Conservation (phyloP, 2,888 invertebrate genomes). For the Drosophila mercatorum region DNA sequence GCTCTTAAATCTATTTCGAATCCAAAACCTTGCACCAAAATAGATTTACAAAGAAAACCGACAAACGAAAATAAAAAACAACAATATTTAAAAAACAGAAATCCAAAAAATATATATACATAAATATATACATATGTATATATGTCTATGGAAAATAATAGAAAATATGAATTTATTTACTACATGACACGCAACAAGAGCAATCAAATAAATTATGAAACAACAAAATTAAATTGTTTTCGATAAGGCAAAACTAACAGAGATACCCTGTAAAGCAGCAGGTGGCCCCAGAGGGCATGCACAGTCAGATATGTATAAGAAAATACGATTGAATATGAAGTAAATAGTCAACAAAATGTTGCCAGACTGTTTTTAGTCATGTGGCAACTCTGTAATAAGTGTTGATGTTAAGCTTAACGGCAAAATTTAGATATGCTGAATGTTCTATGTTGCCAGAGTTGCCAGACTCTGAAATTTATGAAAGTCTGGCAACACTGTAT, state of each 20-base stretch:
- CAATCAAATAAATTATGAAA: slow-evolving; percentile 27
- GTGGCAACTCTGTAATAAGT: neutral
- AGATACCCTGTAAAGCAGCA: slow-evolving; percentile 3
- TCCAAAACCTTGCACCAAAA: slow-evolving; percentile 53
- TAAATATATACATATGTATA: neutral
- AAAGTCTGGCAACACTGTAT: neutral
- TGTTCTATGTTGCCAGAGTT: too few relatives aligned
- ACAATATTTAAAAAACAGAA: slow-evolving; percentile 20
- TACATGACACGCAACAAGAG: slow-evolving; percentile 29
- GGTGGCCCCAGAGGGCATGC: neutral
- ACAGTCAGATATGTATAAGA: too few relatives aligned
- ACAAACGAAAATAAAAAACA: slow-evolving; percentile 31
- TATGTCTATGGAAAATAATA: slow-evolving; percentile 28
- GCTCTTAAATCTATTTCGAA: slow-evolving; percentile 47
- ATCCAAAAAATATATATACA: slow-evolving; percentile 7
- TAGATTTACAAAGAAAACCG: slow-evolving; percentile 47
- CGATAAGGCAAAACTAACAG: slow-evolving; percentile 10
- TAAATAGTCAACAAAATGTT: neutral
- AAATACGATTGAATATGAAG: neutral
- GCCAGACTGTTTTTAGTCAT: neutral
- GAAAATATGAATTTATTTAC: slow-evolving; percentile 45
- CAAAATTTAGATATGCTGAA: too few relatives aligned
- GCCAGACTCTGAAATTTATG: too few relatives aligned
- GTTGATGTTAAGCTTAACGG: too few relatives aligned
- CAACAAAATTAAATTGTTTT: slow-evolving; percentile 36